Evolutionary conservation across 1,140 invertebrate genomes (phyloP).

Genomic region (Hyphantria cunea): DNA sequence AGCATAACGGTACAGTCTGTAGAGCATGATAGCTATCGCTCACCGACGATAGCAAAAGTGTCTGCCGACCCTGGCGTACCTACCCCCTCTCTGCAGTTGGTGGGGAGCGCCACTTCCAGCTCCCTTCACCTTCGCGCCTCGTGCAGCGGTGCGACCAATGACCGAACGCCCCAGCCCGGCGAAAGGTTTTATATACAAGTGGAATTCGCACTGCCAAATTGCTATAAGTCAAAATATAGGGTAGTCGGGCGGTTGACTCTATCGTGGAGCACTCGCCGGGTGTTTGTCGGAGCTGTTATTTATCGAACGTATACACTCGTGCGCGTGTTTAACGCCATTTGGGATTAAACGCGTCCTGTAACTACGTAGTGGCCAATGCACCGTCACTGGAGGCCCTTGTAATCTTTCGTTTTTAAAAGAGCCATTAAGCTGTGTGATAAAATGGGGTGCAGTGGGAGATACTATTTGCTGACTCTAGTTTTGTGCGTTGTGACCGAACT

Average conservation of each 20-base stretch:
- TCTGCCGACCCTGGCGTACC: slow-evolving; percentile 70
- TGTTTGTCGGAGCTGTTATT: slow-evolving; percentile 39
- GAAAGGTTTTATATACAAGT: slow-evolving; percentile 82
- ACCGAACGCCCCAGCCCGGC: slow-evolving; percentile 69
- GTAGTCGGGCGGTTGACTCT: slow-evolving; percentile 78
- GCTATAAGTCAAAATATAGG: slow-evolving; percentile 83
- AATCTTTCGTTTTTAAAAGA: slow-evolving; percentile 41
- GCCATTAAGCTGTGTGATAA: slow-evolving; percentile 57
- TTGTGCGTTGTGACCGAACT: slow-evolving; percentile 77
- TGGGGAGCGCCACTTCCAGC: slow-evolving; percentile 65
- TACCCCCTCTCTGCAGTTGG: slow-evolving; percentile 45
- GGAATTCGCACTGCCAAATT: slow-evolving; percentile 77
- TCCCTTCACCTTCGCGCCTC: slow-evolving; percentile 75
- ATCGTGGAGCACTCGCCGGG: slow-evolving; percentile 45
- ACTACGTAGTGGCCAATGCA: slow-evolving; percentile 60
- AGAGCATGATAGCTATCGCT: slow-evolving; percentile 57
- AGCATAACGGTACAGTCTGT: slow-evolving; percentile 49
- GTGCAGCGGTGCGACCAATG: slow-evolving; percentile 68
- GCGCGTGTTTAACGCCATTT: slow-evolving; percentile 45
- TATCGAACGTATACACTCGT: slow-evolving; percentile 38
- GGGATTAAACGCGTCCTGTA: slow-evolving; percentile 42
- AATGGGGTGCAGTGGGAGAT: slow-evolving; percentile 77
- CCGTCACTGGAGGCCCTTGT: slow-evolving; percentile 53
- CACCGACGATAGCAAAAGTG: slow-evolving; percentile 76
- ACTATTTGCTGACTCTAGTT: slow-evolving; percentile 76